Conservation (phyloP, 2,113 vertebrate genomes). For the Pterophyllum scalare region DNA sequence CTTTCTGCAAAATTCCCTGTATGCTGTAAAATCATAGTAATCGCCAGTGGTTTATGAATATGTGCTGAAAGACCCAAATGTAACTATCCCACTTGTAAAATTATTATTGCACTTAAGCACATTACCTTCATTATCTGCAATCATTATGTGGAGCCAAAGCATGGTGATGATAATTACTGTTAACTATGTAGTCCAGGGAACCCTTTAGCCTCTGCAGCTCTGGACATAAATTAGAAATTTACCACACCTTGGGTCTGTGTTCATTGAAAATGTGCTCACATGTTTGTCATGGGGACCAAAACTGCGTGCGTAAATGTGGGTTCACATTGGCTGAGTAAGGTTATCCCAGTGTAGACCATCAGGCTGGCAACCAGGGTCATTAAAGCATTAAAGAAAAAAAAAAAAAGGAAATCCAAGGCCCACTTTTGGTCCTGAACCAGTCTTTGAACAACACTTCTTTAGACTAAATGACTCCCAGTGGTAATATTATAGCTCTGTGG, state of each 20-base stretch:
- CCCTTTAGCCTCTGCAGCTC: conserved; percentile 47
- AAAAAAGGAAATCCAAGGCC: conserved; percentile 38
- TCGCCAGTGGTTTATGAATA: conserved; percentile 1
- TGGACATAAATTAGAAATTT: conserved; percentile 59
- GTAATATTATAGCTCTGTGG: conserved; percentile 60
- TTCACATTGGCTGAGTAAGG: conserved; percentile 27
- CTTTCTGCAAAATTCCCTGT: not conserved
- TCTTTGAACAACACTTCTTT: conserved; percentile 54
- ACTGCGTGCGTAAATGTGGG: conserved; percentile 21
- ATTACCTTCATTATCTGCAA: conserved; percentile 51
- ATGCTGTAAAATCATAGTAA: conserved; percentile 28
- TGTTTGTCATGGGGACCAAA: conserved; percentile 47
- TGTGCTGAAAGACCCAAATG: conserved; percentile 23
- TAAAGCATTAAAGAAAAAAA: conserved; percentile 40
- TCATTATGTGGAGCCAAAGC: conserved; percentile 55
- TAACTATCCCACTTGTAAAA: conserved; percentile 50
- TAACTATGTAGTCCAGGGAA: conserved; percentile 53
- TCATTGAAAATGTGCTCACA: conserved; percentile 61
- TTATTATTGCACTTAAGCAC: conserved; percentile 25
- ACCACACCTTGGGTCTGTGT: conserved; percentile 32
- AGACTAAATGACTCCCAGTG: conserved; percentile 50
- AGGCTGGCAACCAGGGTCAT: conserved; percentile 27
- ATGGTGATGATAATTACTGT: conserved; percentile 54
- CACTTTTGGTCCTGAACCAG: conserved; percentile 43
- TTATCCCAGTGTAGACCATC: conserved; percentile 11